Evolutionary conservation across 1,140 invertebrate genomes (phyloP).

Genomic region (Campoletis sonorensis): DNA sequence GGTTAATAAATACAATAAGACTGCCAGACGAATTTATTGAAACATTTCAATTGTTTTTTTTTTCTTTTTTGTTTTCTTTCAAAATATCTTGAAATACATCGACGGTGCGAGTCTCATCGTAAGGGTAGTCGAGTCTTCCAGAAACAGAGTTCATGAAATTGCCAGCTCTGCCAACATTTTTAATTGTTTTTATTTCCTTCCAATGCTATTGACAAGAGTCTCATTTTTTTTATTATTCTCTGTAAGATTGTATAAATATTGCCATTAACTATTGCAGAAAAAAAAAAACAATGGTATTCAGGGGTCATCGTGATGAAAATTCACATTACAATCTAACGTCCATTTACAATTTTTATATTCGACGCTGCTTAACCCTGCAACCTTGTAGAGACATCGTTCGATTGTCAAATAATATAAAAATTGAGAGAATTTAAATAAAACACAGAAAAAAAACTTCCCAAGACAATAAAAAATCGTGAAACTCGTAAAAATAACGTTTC

Average conservation of each 20-base stretch:
- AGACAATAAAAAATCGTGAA: too few species aligned
- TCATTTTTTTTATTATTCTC: not conserved
- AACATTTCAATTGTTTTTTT: not conserved
- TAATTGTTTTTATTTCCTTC: not conserved
- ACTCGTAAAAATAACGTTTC: too few species aligned
- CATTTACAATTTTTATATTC: not conserved
- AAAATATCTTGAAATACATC: conserved; percentile 39
- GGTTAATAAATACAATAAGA: not conserved
- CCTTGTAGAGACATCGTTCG: too few species aligned
- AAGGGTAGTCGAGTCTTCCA: conserved; percentile 44
- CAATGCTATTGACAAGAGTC: not conserved
- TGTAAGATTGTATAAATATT: conserved; percentile 41
- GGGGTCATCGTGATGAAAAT: conserved; percentile 1
- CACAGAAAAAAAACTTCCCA: too few species aligned
- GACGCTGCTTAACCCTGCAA: conserved; percentile 1
- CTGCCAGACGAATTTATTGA: conserved; percentile 11
- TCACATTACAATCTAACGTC: not conserved
- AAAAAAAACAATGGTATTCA: not conserved
- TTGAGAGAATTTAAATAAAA: too few species aligned
- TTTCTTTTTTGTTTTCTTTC: not conserved
- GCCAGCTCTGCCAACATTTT: not conserved
- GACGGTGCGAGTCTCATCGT: conserved; percentile 42
- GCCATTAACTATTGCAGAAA: conserved; percentile 37
- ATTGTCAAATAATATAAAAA: too few species aligned
- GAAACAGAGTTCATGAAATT: not conserved